Evolutionary conservation across 1,140 invertebrate species (phyloP).

Genomic region (Drosophila quadrilineata): DNA sequence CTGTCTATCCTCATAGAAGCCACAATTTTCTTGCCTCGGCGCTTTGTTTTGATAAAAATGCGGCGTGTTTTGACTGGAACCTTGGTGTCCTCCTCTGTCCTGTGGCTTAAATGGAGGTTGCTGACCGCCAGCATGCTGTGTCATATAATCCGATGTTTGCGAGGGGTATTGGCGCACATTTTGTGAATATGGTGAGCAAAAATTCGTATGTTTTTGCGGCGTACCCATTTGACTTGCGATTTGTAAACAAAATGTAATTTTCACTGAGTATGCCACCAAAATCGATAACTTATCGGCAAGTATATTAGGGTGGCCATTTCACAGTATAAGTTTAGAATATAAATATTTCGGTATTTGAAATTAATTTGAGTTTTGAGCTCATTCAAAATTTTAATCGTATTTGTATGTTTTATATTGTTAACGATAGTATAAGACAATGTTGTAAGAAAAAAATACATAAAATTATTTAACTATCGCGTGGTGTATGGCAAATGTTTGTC

Average conservation of each 20-base stretch:
- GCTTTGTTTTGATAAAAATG: constrained; percentile 58
- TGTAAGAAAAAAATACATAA: no score
- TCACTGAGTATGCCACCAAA: background rate
- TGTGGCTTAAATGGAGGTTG: constrained; percentile 15
- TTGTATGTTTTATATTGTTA: no score
- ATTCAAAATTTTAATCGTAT: no score
- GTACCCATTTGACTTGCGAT: constrained; percentile 41
- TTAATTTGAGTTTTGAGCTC: no score
- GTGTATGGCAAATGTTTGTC: no score
- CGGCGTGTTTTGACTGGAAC: constrained; percentile 26
- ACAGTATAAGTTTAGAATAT: background rate
- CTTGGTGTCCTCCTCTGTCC: background rate
- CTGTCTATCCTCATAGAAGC: constrained; percentile 24
- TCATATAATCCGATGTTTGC: constrained; percentile 46
- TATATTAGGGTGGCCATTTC: no score
- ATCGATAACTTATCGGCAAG: background rate
- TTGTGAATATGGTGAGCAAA: constrained; percentile 31
- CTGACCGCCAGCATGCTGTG: constrained; percentile 49
- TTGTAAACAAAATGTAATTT: constrained; percentile 12
- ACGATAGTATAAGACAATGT: no score
- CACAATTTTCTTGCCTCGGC: constrained; percentile 28
- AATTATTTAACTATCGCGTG: no score
- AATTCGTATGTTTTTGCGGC: constrained; percentile 40
- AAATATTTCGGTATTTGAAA: no score
- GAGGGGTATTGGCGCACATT: constrained; percentile 51